Evolutionary conservation across 2,797 vertebrate species (phyloP), one percentile per base, ranked within the genome.

Genomic region (Sebastes kiyomatsui): DNA sequence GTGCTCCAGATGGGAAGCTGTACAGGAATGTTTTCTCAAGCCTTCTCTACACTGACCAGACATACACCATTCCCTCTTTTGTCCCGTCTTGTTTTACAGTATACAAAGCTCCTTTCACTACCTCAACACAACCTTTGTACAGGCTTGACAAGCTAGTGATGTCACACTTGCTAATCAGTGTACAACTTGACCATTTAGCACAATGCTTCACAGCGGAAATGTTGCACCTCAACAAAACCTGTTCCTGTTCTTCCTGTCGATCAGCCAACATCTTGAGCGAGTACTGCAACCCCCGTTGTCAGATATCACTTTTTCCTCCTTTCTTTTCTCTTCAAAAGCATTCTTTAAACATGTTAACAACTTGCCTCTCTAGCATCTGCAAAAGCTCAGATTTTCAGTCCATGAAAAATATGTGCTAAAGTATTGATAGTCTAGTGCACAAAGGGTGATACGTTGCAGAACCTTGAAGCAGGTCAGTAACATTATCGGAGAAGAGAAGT

Each of bases 71-170:
- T 73, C 78, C 67, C 58, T 82, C 58, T 71, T 78, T 87, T 89
- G 87, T 90, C 64, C 67, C 54, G 69, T 70, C 81, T 79, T 85
- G 68, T 84, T 85, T 85, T 72, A 87, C 70, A 81, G 28, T 74
- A 79, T 54, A 91, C 88, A 92, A 92, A 88, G 80, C 83, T 88
- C 62, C 80, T 90, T 92, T 94, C 84, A 90, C 25, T 65, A 56
- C 35, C 67, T 86, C 74, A 62, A 85, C 75, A 83, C 60, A 61
- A 82, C 80, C 84, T 83, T 84, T 88, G 79, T 84, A 77, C 67
- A 56, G 66, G 65, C 83, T 84, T 80, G 88, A 93, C 85, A 88
- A 85, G 72, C 74, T 16, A 72, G 77, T 86, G 86, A 91, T 88
- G 87, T 91, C 87, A 90, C 86, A 82, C 74, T 83, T 72, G 72